These are phyloP conservation scores for Ceryle rudis DNA, from an alignment of 2,797 vertebrate species.

Conservation along the genomic window DNA sequence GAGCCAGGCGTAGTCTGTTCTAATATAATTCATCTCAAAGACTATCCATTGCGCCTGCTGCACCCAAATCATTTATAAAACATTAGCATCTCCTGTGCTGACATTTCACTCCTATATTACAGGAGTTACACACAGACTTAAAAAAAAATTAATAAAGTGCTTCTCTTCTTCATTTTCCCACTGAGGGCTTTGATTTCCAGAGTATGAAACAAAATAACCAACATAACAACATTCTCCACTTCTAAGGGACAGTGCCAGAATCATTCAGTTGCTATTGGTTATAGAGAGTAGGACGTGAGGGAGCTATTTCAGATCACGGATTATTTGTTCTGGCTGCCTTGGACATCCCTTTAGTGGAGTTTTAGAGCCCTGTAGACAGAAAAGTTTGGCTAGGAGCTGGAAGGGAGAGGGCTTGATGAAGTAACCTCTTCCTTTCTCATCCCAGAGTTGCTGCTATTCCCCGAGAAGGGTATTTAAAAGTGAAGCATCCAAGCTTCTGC, in stretches of 20 bases:
- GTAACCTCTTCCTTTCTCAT: slow-evolving; percentile 6
- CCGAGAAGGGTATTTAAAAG: background rate
- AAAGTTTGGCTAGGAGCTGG: slow-evolving; percentile 50
- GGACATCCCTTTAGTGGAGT: slow-evolving; percentile 64
- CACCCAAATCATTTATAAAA: slow-evolving; percentile 73
- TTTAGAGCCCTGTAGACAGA: slow-evolving; percentile 43
- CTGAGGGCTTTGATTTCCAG: slow-evolving; percentile 75
- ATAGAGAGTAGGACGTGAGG: slow-evolving; percentile 41
- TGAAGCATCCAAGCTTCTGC: background rate
- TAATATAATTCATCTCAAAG: slow-evolving; percentile 59
- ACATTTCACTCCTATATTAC: slow-evolving; percentile 67
- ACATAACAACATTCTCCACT: slow-evolving; percentile 70
- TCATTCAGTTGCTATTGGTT: slow-evolving; percentile 59
- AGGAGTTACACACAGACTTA: slow-evolving; percentile 69
- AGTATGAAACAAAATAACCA: slow-evolving; percentile 75
- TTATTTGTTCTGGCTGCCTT: slow-evolving; percentile 62
- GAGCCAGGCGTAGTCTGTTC: slow-evolving; percentile 60
- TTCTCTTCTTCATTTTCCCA: slow-evolving; percentile 78
- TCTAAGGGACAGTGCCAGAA: slow-evolving; percentile 68
- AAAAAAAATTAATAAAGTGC: slow-evolving; percentile 80
- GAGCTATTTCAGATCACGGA: slow-evolving; percentile 43
- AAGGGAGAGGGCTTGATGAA: slow-evolving; percentile 35
- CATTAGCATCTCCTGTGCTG: slow-evolving; percentile 73
- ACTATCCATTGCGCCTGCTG: slow-evolving; percentile 52
- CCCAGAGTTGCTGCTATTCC: background rate